Evolutionary conservation across 2,113 vertebrate species (phyloP).

Genomic region (Odobenus rosmarus): DNA sequence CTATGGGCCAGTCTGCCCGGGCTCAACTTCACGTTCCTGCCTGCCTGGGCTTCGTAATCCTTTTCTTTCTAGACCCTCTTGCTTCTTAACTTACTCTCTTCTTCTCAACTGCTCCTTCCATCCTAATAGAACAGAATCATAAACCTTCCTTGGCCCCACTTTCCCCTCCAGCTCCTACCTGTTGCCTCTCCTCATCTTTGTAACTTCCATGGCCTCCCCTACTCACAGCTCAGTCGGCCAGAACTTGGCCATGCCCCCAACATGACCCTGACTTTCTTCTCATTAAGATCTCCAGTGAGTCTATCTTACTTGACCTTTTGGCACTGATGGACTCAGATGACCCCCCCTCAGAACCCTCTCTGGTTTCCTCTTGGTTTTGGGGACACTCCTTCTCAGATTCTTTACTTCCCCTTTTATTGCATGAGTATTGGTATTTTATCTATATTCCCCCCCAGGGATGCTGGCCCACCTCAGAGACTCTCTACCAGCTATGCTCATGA

Average conservation of each 20-base stretch:
- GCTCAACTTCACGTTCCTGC: background rate
- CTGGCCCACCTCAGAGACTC: background rate
- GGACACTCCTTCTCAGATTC: background rate
- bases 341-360: background rate
- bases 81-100: background rate
- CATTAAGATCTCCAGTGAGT: background rate
- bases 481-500: rapidly evolving
- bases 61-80: background rate
- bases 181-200: background rate
- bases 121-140: background rate
- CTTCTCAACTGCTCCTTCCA: background rate
- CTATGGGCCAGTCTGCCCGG: background rate
- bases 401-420: background rate
- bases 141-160: background rate
- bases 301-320: background rate
- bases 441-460: rapidly evolving
- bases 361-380: background rate
- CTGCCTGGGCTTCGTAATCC: background rate
- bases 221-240: background rate
- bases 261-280: background rate
- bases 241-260: background rate
- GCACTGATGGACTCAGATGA: background rate
- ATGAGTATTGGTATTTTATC: background rate
- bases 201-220: background rate
- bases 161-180: too few species aligned